Base-by-base conservation (phyloP, 2,797 vertebrate genomes). In the Alca torda region DNA sequence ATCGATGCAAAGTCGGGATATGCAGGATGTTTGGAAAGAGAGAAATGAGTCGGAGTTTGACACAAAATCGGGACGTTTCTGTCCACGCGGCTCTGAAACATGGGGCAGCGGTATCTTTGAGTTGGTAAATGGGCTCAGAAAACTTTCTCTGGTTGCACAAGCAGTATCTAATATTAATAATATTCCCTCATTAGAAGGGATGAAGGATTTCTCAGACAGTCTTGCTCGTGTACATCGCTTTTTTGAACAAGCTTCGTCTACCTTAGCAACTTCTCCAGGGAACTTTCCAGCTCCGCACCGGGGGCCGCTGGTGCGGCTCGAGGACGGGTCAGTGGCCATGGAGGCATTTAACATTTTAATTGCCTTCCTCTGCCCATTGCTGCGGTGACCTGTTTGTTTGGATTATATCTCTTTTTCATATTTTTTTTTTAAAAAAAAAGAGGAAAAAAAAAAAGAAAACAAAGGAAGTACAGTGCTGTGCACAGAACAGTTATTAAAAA, bases 391-490 rank as follows among this genome's bases (percentile, higher is more conserved):
- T 96, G 97, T 95, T 96, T 96, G 93, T 96, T 96, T 95, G 89
- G 80, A 89, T 96, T 96, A 77, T 95, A 84, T 89, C 61, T 96
- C 91, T 97, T 97, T 93, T 93, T 97, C 56, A 51, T 93, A 87
- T 95, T 89, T 67, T 95, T 93, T 7, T 3, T 80, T 88, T 61
- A 75, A 72, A 70, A 43, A 64, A 50, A 43, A 16, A 24, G 37
- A 37, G 37, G 37, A 41, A 39, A 2, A 1, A 25, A 21, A 76
- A 69, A 73, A 92, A 82, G 87, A 97, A 98, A 96, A 96, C 96
- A 97, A 98, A 98, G 97, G 97, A 95, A 97, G 97, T 97, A 96
- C 96, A 97, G 97, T 97, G 96, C 91, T 92, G 95, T 83, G 90
- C 96, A 90, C 93, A 93, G 96, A 97, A 93, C 96, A 96, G 85